Percentiles rank a stretch among this genome's conserved stretches.
Evolutionary conservation across 2,797 vertebrate species (phyloP).

Genomic region (Peromyscus melanophrys): DNA sequence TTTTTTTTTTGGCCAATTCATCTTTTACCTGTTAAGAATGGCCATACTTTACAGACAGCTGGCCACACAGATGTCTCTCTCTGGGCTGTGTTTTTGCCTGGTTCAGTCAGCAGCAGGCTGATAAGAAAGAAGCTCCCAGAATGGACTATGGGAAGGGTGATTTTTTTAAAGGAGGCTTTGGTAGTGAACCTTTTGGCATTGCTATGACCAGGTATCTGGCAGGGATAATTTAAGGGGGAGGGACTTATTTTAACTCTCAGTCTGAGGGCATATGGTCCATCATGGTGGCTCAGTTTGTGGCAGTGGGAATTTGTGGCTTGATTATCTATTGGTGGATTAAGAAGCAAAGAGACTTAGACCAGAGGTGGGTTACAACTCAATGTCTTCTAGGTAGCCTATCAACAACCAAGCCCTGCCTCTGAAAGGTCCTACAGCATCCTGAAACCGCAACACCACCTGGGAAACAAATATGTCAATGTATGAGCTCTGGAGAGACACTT

Average conservation of each 20-base stretch:
- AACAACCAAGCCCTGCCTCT: neutral
- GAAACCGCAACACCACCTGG: neutral
- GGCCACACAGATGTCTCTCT: neutral
- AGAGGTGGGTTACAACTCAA: neutral
- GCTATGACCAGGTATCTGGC: neutral
- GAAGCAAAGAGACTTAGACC: neutral
- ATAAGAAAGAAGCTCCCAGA: neutral
- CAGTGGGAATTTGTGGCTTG: neutral
- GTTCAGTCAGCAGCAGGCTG: neutral
- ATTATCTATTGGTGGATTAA: neutral
- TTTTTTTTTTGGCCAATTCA: neutral
- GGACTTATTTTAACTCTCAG: neutral
- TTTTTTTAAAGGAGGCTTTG: neutral
- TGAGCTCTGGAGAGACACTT: neutral
- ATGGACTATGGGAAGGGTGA: fast-evolving
- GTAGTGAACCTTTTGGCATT: neutral
- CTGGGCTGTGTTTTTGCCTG: neutral
- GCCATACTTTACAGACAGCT: neutral
- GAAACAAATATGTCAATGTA: neutral
- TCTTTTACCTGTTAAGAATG: conserved; percentile 17
- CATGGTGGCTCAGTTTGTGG: neutral
- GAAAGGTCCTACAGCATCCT: neutral
- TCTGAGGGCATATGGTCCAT: neutral
- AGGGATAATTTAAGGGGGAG: neutral
- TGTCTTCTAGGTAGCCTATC: neutral